Evolutionary conservation across 2,113 vertebrate species (phyloP).

Genomic region (Pantherophis guttatus): DNA sequence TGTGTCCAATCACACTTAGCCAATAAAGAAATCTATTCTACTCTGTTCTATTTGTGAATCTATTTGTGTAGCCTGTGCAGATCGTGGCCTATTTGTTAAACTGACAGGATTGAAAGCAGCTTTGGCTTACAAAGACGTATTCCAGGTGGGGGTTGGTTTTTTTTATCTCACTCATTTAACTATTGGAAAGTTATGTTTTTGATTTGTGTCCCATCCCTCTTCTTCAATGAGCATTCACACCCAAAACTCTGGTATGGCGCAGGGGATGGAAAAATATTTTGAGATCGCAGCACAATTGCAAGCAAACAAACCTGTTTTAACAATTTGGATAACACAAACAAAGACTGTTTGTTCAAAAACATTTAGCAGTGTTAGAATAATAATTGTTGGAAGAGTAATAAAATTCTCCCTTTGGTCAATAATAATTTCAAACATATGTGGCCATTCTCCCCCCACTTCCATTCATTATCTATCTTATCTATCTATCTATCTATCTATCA

Average conservation of each 20-base stretch:
- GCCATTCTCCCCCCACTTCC: not conserved
- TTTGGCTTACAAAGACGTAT: not conserved
- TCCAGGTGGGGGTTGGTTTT: not conserved
- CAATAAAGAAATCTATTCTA: too few relatives aligned
- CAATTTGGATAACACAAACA: slow-evolving; percentile 2
- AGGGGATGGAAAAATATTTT: not conserved
- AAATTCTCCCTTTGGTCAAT: not conserved
- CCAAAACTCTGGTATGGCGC: not conserved
- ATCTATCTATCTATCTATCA: too few relatives aligned
- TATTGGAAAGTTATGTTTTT: not conserved
- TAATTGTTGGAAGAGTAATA: not conserved
- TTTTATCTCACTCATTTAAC: not conserved
- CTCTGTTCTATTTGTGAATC: not conserved
- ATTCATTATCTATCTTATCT: too few relatives aligned
- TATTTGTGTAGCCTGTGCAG: not conserved
- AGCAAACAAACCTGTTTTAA: slow-evolving; percentile 1
- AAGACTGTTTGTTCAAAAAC: not conserved
- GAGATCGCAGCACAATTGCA: not conserved
- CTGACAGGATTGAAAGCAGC: not conserved
- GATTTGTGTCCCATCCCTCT: not conserved
- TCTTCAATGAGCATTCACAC: not conserved
- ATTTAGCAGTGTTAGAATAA: not conserved
- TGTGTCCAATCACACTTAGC: too few relatives aligned
- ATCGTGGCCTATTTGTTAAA: not conserved
- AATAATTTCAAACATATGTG: not conserved